Percentiles rank a stretch among this genome's conserved stretches.
Conservation (phyloP, 2,888 invertebrate species). For the Synanthedon myopaeformis region DNA sequence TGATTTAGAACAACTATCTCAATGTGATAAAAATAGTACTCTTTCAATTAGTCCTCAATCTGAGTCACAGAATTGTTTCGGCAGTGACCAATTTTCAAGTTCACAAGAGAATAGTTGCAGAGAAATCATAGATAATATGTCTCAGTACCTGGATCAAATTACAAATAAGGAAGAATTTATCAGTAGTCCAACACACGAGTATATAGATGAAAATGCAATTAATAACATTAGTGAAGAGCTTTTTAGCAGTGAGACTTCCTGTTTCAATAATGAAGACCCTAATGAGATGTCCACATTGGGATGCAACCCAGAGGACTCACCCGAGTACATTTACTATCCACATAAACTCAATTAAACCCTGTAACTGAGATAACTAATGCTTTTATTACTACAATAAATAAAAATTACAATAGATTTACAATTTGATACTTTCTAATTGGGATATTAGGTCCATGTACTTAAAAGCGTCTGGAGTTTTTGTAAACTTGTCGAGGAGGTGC, state of each 20-base stretch:
- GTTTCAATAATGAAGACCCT: no score
- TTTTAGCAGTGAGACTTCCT: no score
- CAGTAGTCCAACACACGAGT: no score
- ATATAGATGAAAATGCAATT: no score
- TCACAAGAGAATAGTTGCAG: no score
- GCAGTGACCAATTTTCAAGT: neutral
- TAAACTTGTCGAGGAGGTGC: conserved; percentile 76
- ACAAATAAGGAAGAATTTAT: conserved; percentile 7
- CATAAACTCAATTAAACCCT: conserved; percentile 35
- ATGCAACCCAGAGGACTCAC: conserved; percentile 17
- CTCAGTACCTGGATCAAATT: no score
- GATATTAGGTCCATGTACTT: conserved; percentile 85
- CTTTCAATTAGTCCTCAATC: neutral
- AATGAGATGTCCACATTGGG: neutral
- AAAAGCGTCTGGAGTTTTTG: conserved; percentile 77
- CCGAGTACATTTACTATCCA: conserved; percentile 45
- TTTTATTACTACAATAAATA: conserved; percentile 2
- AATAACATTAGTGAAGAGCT: no score
- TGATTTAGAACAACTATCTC: neutral
- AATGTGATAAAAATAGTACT: neutral
- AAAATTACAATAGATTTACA: conserved; percentile 17
- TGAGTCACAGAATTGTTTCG: neutral
- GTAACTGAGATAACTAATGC: neutral
- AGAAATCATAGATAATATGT: no score
- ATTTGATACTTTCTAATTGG: conserved; percentile 76